Base-by-base conservation (phyloP, 2,888 invertebrate genomes). In the Melieria omissa region DNA sequence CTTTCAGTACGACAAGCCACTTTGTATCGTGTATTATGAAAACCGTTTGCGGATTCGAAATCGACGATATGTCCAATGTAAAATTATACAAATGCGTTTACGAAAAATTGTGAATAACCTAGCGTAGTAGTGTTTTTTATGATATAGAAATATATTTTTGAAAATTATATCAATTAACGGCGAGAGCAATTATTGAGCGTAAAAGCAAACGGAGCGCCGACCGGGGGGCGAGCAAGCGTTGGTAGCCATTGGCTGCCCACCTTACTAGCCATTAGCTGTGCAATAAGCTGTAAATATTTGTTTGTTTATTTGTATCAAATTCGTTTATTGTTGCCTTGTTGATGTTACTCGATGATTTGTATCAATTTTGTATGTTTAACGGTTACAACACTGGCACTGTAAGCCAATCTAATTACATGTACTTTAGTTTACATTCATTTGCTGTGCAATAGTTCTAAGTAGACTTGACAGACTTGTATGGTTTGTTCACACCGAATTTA, bases 101-200 rank as follows among this genome's bases (percentile, higher is more conserved):
- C 42, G 44, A 52, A 44, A 64, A 66, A 46, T 44, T 68, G 52
- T 68, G 61, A 16, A 68, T 61, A n/a, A 52, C 49, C 49, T 68
- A 68, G 68, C 44, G 44, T 68, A 61, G 52, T 61, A 68, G 68
- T 29, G 49, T 68, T 68, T 68, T 61, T 29, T 68, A 68, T 49
- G 46, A 44, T 61, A 61, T 49, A 68, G 42, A 61, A 68, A 68
- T 68, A 68, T 68, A 68, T 68, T 68, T 66, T 66, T 54, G 29
- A 61, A 68, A 68, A 68, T 68, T 47, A 68, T 52, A 52, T 61
- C 44, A 61, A 68, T 41, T 14, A 14, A 49, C 46, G n/a, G 8
- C 7, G 4, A 4, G 5, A 14, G 14, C 58, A 46, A 66, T 66
- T 66, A 8, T 46, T 66, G 29, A 41, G 64, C 49, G 52, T 6